Conservation (phyloP, 1,140 invertebrate species). For the Antheraea pernyi region DNA sequence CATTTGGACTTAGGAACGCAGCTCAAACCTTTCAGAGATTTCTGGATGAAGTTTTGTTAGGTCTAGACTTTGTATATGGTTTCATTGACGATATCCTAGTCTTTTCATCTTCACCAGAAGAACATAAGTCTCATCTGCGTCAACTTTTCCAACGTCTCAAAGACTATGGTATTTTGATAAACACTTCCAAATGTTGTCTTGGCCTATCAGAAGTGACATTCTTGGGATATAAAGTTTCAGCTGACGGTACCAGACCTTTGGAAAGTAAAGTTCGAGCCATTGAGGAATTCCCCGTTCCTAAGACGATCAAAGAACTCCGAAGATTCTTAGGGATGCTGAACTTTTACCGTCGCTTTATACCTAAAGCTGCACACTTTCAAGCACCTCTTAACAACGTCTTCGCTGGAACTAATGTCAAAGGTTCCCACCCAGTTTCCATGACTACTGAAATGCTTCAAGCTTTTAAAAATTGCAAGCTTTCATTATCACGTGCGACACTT, state of each 20-base stretch:
- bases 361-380: conserved; percentile 25
- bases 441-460: background rate
- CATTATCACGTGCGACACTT: background rate
- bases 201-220: conserved; percentile 32
- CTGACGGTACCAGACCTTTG: conserved; percentile 22
- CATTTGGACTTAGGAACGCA: conserved; percentile 21
- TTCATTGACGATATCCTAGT: conserved; percentile 77
- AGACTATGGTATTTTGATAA: conserved; percentile 26
- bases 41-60: conserved; percentile 23
- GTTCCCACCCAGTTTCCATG: conserved; percentile 1
- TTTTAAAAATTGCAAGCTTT: background rate
- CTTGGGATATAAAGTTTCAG: conserved; percentile 26
- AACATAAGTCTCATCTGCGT: conserved; percentile 55
- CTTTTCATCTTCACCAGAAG: conserved; percentile 38
- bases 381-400: conserved; percentile 20
- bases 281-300: conserved; percentile 23
- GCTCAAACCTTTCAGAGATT: conserved; percentile 26
- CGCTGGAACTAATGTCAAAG: background rate
- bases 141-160: conserved; percentile 53
- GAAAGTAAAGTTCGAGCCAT: conserved; percentile 26
- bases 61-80: conserved; percentile 27
- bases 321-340: conserved; percentile 32
- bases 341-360: conserved; percentile 30
- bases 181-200: conserved; percentile 24
- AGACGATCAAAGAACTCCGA: conserved; percentile 25